Base-by-base conservation (phyloP, 2,888 invertebrate species). In the Patella caerulea region DNA sequence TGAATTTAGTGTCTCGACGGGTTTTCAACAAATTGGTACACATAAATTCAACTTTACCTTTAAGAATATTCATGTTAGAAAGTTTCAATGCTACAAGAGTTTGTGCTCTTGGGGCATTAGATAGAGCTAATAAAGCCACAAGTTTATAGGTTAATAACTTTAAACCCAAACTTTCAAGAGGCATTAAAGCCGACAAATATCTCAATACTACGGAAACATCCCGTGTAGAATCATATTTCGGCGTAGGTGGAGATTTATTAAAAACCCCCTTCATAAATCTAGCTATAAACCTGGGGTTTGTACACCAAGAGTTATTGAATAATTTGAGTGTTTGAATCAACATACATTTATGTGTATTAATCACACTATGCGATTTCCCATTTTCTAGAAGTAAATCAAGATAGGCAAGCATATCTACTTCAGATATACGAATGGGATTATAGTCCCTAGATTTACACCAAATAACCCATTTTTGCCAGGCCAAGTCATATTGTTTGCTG, bases 251-350 rank as follows among this genome's bases (percentile, higher is more conserved):
- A 54, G 73, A 75, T 17, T 65, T 19, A 9, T 76, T 12, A 78
- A 79, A 81, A 55, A 79, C 54, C 14, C 82, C 81, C 73, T 76
- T 80, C 77, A 79, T 74, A 55, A 82, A 80, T 15, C 81, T 29
- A n/a, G 55, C 14, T 17, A 81, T 65, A 65, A 14, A 65, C 11
- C n/a, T 65, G 12, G 65, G n/a, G 12, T 65, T 19, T 14, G 9
- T 12, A 65, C 65, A 65, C 65, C 65, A 65, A n/a, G 9, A 7
- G 24, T 65, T 65, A 19, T n/a, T 19, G n/a, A 65, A 65, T 9
- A 65, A n/a, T n/a, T 19, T 65, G 9, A 65, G 24, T 2, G 65
- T 65, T n/a, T 65, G 65, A 9, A 65, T 3, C n/a, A 65, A 19
- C 65, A 65, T 65, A 65, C 19, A 65, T 19, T 65, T 65, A 65